These are phyloP conservation scores for Eospalax fontanierii DNA, from an alignment of 2,797 vertebrate genomes.

Conservation along the genomic window DNA sequence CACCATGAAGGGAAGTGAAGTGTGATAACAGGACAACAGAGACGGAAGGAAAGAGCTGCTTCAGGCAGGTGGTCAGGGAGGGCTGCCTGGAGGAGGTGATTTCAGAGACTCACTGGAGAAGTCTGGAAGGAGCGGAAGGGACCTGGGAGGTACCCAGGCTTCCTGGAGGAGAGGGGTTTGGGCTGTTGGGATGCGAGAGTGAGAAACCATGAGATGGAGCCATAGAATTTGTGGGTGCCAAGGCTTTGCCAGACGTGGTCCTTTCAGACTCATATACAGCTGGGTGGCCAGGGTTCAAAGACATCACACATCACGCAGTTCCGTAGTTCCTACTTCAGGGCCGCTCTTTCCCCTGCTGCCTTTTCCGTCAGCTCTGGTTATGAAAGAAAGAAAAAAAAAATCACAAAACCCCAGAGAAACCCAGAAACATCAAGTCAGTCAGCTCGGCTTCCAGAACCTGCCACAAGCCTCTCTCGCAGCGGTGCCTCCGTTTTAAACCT, in stretches of 20 bases:
- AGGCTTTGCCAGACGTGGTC: too few species aligned
- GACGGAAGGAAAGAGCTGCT: too few species aligned
- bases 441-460: neutral
- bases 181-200: too few species aligned
- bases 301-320: neutral
- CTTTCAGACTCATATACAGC: too few species aligned
- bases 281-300: slow-evolving; percentile 14
- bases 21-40: neutral
- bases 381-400: neutral
- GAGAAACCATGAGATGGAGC: too few species aligned
- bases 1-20: neutral
- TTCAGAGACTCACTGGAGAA: neutral
- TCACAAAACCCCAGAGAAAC: slow-evolving; percentile 40
- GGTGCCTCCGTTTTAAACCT: neutral
- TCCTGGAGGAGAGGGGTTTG: too few species aligned
- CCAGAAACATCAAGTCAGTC: neutral
- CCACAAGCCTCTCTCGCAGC: too few species aligned
- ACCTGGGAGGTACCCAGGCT: too few species aligned
- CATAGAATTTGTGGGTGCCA: too few species aligned
- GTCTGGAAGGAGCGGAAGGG: neutral
- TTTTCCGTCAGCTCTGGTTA: neutral
- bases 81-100: neutral
- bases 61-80: neutral
- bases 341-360: too few species aligned
- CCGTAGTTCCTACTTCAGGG: neutral